Percentiles rank a stretch among this genome's conserved stretches.
phyloP scores from a whole-genome alignment of 1,140 invertebrate genomes.

The Drosophila lini region DNA sequence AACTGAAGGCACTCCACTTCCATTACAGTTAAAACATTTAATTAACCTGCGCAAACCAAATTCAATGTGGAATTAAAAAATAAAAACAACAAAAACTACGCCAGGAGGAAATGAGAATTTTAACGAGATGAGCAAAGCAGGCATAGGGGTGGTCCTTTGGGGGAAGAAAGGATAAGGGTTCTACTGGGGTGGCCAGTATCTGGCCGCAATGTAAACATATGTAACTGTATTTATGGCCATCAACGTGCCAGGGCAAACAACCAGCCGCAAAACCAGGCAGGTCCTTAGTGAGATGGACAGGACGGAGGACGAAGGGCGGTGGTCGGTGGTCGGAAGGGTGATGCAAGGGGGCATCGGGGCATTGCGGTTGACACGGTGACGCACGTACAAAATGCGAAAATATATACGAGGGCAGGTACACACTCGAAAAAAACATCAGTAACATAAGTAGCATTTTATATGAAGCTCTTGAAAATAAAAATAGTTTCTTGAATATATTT shows the following conservation, averaged over 20 bases:
- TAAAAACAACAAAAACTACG: constrained; percentile 39
- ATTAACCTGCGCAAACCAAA: constrained; percentile 51
- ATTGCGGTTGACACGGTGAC: constrained; percentile 75
- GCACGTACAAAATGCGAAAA: constrained; percentile 77
- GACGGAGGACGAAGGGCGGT: background rate
- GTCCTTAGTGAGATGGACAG: constrained; percentile 26
- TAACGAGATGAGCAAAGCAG: constrained; percentile 48
- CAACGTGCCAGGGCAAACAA: constrained; percentile 65
- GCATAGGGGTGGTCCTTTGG: background rate
- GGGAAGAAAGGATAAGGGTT: too few species aligned
- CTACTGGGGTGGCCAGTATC: background rate
- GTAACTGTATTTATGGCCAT: constrained; percentile 76
- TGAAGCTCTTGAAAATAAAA: too few species aligned
- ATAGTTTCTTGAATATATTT: too few species aligned
- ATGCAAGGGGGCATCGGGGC: constrained; percentile 18
- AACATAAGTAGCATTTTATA: background rate
- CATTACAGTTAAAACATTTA: constrained; percentile 29
- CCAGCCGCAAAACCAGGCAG: constrained; percentile 47
- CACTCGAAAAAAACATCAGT: constrained; percentile 6
- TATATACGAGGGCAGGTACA: constrained; percentile 60
- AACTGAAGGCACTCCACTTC: constrained; percentile 3
- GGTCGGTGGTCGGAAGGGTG: constrained; percentile 4
- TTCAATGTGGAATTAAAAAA: constrained; percentile 41
- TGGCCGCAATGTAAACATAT: constrained; percentile 61
- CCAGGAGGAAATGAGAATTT: constrained; percentile 66